phyloP scores from a whole-genome alignment of 2,797 vertebrate species.

The Phoebastria nigripes region DNA sequence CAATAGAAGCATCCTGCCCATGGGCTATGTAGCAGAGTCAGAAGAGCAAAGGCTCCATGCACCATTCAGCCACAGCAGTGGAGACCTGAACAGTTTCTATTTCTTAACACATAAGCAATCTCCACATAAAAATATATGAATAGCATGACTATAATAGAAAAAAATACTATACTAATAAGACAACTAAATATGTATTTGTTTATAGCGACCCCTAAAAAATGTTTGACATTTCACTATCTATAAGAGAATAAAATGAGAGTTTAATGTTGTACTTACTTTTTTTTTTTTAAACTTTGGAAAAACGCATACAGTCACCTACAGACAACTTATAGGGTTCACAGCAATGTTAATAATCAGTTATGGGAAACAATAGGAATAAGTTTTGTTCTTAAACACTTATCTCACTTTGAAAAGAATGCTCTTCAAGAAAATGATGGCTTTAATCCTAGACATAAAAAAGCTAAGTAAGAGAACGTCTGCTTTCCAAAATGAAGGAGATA shows the following conservation, averaged over 20 bases:
- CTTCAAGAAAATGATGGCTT: background rate
- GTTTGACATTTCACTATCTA: background rate
- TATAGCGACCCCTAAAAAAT: background rate
- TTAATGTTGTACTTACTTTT: background rate
- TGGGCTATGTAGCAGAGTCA: accelerated
- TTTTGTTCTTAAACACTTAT: background rate
- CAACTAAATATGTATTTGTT: background rate
- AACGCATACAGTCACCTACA: background rate
- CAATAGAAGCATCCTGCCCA: background rate
- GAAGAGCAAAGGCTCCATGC: background rate
- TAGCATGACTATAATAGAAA: background rate
- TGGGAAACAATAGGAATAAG: background rate
- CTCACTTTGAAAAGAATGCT: background rate
- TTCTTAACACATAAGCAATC: background rate
- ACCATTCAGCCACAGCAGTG: background rate
- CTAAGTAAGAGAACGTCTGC: background rate
- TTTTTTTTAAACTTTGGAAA: background rate
- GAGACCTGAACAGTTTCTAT: background rate
- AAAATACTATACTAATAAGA: background rate
- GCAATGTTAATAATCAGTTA: background rate
- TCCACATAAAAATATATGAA: background rate
- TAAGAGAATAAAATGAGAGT: background rate
- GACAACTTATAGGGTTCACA: background rate
- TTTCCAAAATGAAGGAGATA: background rate
- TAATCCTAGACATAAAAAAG: background rate